A percentile compares a stretch with the other conserved stretches of the same genome.
Conservation (phyloP, 2,113 vertebrate species). For the Chlamydotis undulata region DNA sequence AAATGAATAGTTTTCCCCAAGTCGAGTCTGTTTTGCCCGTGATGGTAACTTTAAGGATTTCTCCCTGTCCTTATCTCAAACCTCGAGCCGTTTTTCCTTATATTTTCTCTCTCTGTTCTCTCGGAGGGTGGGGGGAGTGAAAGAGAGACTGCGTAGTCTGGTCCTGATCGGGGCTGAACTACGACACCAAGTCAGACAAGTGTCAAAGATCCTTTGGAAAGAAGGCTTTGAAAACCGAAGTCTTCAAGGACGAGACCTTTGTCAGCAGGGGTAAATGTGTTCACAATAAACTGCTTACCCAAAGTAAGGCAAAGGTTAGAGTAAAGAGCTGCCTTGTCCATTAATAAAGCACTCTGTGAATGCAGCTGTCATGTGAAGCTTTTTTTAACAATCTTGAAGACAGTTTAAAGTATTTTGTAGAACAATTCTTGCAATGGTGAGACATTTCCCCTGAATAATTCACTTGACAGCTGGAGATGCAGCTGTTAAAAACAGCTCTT, state of each 20-base stretch:
- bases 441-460: constrained; percentile 57
- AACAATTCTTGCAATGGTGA: constrained; percentile 57
- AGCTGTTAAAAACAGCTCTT: constrained; percentile 62
- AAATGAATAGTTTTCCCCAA: too few relatives aligned
- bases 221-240: not conserved
- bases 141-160: too few relatives aligned
- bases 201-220: constrained; percentile 7
- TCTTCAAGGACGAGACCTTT: not conserved
- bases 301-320: not conserved
- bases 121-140: too few relatives aligned
- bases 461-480: constrained; percentile 62
- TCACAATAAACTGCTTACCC: not conserved
- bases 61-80: too few relatives aligned
- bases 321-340: not conserved
- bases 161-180: too few relatives aligned
- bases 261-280: not conserved
- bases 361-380: constrained; percentile 29
- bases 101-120: too few relatives aligned
- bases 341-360: constrained; percentile 31
- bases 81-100: too few relatives aligned
- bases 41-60: too few relatives aligned
- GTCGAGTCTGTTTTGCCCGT: too few relatives aligned
- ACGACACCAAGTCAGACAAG: not conserved
- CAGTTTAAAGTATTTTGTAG: constrained; percentile 56
- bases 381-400: constrained; percentile 44